Base-by-base conservation (phyloP, 1,140 invertebrate species). In the Drosophila sp. region DNA sequence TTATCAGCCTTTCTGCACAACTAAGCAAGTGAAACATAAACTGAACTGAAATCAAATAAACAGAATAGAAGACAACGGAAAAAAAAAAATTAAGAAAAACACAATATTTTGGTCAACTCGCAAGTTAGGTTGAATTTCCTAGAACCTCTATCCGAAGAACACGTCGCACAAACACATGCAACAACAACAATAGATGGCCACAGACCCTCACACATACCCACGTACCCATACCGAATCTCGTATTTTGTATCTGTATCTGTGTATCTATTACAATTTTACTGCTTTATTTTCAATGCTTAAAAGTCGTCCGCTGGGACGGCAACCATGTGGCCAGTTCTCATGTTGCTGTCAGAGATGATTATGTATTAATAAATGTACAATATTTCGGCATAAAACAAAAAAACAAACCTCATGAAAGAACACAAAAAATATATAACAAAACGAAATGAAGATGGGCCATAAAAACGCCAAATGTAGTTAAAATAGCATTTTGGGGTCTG, bases 361-460 rank as follows among this genome's bases (percentile, higher is more conserved):
- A 87, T 81, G 81, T 82, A 82, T 82, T 87, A 86, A 86, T 86
- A 86, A 87, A 86, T 82, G 75, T 78, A 81, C 77, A 58, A 86
- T 77, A 77, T 83, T 80, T 76, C 29, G 77, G 50, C 67, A 70
- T 53, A 67, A 84, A 71, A 45, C 43, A 13, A 29, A 71, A 71
- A 13, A 21, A 38, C 25, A 40, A 27, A 48, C 16, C 7, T 27
- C 41, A 32, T 25, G 8, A 36, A 51, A n/a, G n/a, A 63, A 13
- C 73, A 43, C 27, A 16, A 64, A 56, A 45, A 41, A n/a, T 32
- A 41, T 18, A 13, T 43, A 45, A 57, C 21, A 13, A 61, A 50
- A 58, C 4, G 21, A 14, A 36, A 32, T n/a, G 46, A 50, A 61
- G 62, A 72, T 58, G 48, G 36, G 18, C 48, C 67, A 71, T 80